A percentile compares a stretch with the other conserved stretches of the same genome.
Conservation (phyloP, 2,113 vertebrate genomes). For the Atractosteus spatula region DNA sequence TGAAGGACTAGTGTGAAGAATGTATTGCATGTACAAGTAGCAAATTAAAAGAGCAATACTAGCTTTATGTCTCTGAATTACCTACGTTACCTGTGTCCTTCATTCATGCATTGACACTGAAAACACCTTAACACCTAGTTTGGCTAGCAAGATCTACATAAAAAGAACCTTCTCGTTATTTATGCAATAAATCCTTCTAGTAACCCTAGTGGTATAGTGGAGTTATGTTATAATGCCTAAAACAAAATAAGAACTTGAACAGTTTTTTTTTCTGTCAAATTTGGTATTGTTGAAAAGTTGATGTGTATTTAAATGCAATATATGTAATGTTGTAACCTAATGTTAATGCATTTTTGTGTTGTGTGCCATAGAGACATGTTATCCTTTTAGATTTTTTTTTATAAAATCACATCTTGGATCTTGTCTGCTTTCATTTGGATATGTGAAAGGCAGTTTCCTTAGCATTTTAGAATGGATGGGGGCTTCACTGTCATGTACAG, state of each 20-base stretch:
- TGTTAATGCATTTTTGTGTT: not conserved
- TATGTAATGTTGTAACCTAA: not conserved
- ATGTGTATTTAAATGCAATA: conserved; percentile 35
- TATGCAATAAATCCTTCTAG: conserved; percentile 51
- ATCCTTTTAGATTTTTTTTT: not conserved
- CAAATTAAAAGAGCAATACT: conserved; percentile 10
- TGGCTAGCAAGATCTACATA: conserved; percentile 42
- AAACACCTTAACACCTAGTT: conserved; percentile 30
- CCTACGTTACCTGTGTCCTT: not conserved
- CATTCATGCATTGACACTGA: not conserved
- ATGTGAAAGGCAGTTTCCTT: not conserved
- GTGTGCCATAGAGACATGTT: not conserved
- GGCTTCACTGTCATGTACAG: too few species aligned
- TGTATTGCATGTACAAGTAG: conserved; percentile 25
- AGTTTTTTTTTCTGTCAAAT: conserved; percentile 3
- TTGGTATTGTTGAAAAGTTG: not conserved
- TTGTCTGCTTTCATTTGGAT: conserved; percentile 11
- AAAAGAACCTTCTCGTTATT: conserved; percentile 31
- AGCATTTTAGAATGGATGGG: too few species aligned
- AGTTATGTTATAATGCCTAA: conserved; percentile 16
- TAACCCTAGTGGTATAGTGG: conserved; percentile 17
- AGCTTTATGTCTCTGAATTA: not conserved
- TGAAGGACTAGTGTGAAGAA: conserved; percentile 25
- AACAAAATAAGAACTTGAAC: conserved; percentile 17
- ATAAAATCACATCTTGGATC: not conserved